Base-by-base conservation (phyloP, 2,797 vertebrate species). In the Schizopygopsis malacanthus region DNA sequence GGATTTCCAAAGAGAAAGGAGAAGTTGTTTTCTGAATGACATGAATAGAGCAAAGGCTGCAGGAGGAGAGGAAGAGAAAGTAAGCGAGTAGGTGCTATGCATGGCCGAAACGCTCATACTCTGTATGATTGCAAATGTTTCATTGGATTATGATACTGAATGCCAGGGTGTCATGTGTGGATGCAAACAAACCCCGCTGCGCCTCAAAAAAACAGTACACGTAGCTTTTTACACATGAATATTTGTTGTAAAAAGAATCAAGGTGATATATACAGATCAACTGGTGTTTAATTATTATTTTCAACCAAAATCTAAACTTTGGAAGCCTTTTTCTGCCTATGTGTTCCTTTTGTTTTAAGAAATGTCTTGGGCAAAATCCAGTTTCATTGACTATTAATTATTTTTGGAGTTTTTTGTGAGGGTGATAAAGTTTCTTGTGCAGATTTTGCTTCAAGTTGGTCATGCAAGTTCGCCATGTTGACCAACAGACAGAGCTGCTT, bases 21-120 rank as follows among this genome's bases (percentile, higher is more conserved):
- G 92, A 93, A 93, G 89, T 93, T 91, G 92, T 93, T 95, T 94
- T 92, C 91, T 93, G 91, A 94, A 95, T 90, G 90, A 90, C 80
- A 90, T 93, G 91, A 94, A 94, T 93, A 90, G 93, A 92, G 88
- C 75, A 85, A 73, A 87, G 89, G 90, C 90, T 89, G 89, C 89
- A 87, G 90, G 87, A 92, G 89, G 88, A 87, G 91, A 90, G 90
- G 82, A 90, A 84, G 87, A 87, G 87, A 87, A 86, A 88, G 85
- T 86, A 87, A 85, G 85, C 56, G 81, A 85, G 80, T 81, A 87
- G 87, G 78, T 89, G 82, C 79, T 70, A 45, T 79, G 83, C 81
- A 87, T 87, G 70, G 41, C 41, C 7, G 37, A 75, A 83, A 63
- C 16, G 81, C 45, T 67, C 54, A 69, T 37, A 69, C 79, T 41